phyloP scores from a whole-genome alignment of 2,888 invertebrate genomes.

The Neoscelio sp. region DNA sequence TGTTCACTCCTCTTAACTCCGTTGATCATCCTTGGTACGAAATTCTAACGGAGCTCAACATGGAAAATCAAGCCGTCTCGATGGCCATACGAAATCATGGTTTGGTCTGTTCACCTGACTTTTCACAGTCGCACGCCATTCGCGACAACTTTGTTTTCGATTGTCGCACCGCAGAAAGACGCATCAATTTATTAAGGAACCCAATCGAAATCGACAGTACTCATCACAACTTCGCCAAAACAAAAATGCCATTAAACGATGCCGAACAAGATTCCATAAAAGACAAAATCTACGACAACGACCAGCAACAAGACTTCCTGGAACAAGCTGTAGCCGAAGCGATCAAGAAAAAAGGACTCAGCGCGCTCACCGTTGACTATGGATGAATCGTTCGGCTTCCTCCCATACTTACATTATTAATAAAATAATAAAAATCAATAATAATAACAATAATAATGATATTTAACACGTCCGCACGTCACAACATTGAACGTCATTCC shows the following conservation, averaged over 20 bases:
- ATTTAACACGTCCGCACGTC: slow-evolving; percentile 19
- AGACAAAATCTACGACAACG: slow-evolving; percentile 76
- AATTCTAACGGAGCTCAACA: slow-evolving; percentile 83
- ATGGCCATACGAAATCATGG: slow-evolving; percentile 91
- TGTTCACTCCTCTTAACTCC: slow-evolving; percentile 84
- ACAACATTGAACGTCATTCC: slow-evolving; percentile 17
- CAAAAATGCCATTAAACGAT: slow-evolving; percentile 2
- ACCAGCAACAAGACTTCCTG: slow-evolving; percentile 84
- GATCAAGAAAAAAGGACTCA: slow-evolving; percentile 89
- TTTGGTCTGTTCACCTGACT: slow-evolving; percentile 79
- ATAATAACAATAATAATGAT: neutral
- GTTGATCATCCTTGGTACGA: slow-evolving; percentile 80
- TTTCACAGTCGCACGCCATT: neutral
- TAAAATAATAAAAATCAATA: neutral
- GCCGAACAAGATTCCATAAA: slow-evolving; percentile 46
- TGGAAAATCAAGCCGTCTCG: slow-evolving; percentile 89
- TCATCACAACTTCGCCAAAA: slow-evolving; percentile 12
- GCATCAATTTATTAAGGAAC: slow-evolving; percentile 1
- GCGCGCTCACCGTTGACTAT: slow-evolving; percentile 80
- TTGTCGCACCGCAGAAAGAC: slow-evolving; percentile 3
- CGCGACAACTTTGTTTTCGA: neutral
- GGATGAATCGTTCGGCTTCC: slow-evolving; percentile 76
- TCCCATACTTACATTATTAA: too few relatives aligned
- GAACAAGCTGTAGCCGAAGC: slow-evolving; percentile 90
- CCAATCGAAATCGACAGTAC: slow-evolving; percentile 7